Evolutionary conservation across 2,797 vertebrate genomes (phyloP).

Genomic region (Melanotaenia maccullochi): DNA sequence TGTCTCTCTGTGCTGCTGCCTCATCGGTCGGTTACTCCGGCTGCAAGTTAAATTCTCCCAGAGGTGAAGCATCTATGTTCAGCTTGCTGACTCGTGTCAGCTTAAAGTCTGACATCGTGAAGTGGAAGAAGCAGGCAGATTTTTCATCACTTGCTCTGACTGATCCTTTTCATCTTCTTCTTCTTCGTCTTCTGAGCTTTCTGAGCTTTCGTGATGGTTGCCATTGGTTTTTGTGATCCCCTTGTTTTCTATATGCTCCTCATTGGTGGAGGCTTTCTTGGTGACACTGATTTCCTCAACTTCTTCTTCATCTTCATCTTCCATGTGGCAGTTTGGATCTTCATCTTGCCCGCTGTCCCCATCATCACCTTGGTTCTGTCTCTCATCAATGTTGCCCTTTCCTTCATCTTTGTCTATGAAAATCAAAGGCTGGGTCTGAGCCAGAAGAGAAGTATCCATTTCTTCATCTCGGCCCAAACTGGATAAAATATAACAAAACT

Average conservation of each 20-base stretch:
- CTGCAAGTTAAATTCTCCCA: conserved; percentile 4
- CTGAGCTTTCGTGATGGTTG: conserved; percentile 53
- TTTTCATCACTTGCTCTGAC: conserved; percentile 8
- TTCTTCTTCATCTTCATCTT: conserved; percentile 50
- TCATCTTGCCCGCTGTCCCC: conserved; percentile 47
- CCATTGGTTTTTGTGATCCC: conserved; percentile 33
- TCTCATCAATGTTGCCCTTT: conserved; percentile 2
- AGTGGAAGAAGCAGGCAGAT: conserved; percentile 25
- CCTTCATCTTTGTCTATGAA: conserved; percentile 58
- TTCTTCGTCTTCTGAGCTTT: conserved; percentile 75
- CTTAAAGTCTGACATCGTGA: conserved; percentile 51
- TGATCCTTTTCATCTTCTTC: conserved; percentile 31
- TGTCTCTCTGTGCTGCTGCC: background rate
- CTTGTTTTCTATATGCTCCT: background rate
- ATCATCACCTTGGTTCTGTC: conserved; percentile 8
- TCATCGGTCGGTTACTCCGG: conserved; percentile 6
- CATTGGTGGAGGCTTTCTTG: conserved; percentile 49
- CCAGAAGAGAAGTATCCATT: conserved; percentile 76
- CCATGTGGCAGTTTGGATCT: conserved; percentile 26
- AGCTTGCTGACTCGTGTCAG: conserved; percentile 55
- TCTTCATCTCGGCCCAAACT: conserved; percentile 76
- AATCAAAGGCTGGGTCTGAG: conserved; percentile 52
- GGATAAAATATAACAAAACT: conserved; percentile 8
- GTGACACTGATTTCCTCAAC: conserved; percentile 62
- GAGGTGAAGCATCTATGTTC: conserved; percentile 5